A percentile compares a stretch with the other conserved stretches of the same genome.
These are phyloP conservation scores for Meleagris gallopavo DNA, from an alignment of 2,113 vertebrate species.

Conservation along the genomic window DNA sequence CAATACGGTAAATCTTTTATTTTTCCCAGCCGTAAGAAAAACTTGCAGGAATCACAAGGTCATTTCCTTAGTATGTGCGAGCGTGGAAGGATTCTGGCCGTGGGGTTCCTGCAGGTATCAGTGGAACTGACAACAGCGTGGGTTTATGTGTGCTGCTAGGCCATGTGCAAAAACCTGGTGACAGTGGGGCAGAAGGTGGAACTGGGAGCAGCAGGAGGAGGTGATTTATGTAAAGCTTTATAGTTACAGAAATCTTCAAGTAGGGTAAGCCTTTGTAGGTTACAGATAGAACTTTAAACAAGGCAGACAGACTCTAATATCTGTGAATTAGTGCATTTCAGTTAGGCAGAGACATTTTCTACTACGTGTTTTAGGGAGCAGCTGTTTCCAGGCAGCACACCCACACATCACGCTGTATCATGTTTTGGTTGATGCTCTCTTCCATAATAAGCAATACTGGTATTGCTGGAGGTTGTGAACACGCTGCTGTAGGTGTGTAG, in stretches of 20 bases:
- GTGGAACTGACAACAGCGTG: rapidly evolving
- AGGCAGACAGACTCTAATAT: not conserved
- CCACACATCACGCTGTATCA: rapidly evolving
- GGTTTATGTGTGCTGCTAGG: rapidly evolving
- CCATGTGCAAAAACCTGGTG: rapidly evolving
- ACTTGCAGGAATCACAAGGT: rapidly evolving
- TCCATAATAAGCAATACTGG: not conserved
- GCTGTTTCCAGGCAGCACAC: not conserved
- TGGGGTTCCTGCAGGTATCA: rapidly evolving
- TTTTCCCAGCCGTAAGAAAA: rapidly evolving
- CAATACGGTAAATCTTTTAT: rapidly evolving
- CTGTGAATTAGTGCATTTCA: not conserved
- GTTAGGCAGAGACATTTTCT: not conserved
- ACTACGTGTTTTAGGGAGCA: not conserved
- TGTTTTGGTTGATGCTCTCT: not conserved
- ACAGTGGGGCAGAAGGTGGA: not conserved
- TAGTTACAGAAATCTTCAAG: not conserved
- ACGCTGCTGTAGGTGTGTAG: not conserved
- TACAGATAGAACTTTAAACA: rapidly evolving
- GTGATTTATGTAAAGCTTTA: not conserved
- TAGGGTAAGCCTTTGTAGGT: not conserved
- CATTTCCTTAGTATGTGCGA: rapidly evolving
- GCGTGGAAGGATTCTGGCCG: rapidly evolving
- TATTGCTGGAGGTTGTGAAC: not conserved
- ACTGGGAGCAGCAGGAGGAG: rapidly evolving